Percentiles rank a stretch among this genome's conserved stretches.
Conservation (phyloP, 2,888 invertebrate genomes). For the Ormia ochracea region DNA sequence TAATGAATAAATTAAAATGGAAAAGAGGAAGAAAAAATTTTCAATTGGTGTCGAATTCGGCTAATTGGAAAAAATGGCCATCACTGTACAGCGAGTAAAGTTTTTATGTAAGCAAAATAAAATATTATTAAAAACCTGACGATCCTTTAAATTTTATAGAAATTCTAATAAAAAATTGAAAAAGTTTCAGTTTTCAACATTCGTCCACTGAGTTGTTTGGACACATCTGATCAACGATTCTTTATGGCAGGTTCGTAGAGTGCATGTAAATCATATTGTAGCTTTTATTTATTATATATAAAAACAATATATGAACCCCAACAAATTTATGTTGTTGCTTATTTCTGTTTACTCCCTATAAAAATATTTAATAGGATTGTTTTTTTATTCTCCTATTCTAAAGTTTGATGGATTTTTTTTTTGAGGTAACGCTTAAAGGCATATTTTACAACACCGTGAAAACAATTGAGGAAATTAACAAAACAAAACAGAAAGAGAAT, state of each 20-base stretch:
- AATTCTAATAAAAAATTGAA: no score
- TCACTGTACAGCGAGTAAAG: no score
- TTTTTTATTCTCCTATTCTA: not conserved
- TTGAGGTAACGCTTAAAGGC: constrained; percentile 29
- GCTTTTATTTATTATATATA: not conserved
- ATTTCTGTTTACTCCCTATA: constrained; percentile 25
- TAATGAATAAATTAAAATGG: no score
- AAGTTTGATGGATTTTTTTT: constrained; percentile 4
- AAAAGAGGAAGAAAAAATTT: no score
- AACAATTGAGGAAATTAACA: constrained; percentile 4
- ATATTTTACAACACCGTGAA: constrained; percentile 24
- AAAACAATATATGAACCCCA: constrained; percentile 6
- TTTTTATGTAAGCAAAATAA: no score
- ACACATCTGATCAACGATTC: no score
- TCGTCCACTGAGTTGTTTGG: no score
- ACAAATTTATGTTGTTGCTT: not conserved
- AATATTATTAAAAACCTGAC: no score
- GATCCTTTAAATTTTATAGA: no score
- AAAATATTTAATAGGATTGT: constrained; percentile 26
- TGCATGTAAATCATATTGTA: not conserved
- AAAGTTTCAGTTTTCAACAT: no score
- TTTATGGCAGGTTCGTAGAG: not conserved
- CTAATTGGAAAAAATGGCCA: no score
- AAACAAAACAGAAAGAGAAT: not conserved
- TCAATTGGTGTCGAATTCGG: no score